Percentiles rank a stretch among this genome's conserved stretches.
phyloP scores from a whole-genome alignment of 1,140 invertebrate species.

The Cydia amplana region DNA sequence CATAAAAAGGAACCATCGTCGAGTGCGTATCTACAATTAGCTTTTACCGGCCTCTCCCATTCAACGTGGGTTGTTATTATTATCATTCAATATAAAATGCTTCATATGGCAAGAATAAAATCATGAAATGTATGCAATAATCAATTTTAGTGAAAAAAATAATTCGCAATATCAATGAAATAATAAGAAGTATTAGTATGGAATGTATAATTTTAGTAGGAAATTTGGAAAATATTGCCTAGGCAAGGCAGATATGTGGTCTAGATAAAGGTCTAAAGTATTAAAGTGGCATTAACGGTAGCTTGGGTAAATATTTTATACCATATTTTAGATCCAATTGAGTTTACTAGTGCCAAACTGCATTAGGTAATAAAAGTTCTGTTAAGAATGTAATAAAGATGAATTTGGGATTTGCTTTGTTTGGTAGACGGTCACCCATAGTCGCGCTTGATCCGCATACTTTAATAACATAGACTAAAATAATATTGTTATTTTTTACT shows the following conservation, averaged over 20 bases:
- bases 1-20: neutral
- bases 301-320: neutral
- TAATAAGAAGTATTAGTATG: neutral
- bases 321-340: neutral
- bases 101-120: neutral
- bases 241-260: neutral
- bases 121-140: neutral
- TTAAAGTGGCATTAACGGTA: neutral
- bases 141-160: neutral
- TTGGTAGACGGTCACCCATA: slow-evolving; percentile 18
- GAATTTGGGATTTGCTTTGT: neutral
- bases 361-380: neutral
- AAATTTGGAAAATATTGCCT: neutral
- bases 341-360: slow-evolving; percentile 14
- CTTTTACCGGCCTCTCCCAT: neutral
- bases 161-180: slow-evolving; percentile 2
- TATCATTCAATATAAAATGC: neutral
- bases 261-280: neutral
- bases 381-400: neutral
- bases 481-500: slow-evolving; percentile 31
- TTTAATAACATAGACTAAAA: slow-evolving; percentile 29
- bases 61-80: neutral
- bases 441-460: slow-evolving; percentile 23
- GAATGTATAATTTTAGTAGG: slow-evolving; percentile 11
- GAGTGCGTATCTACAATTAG: neutral